Evolutionary conservation across 2,888 invertebrate species (phyloP).

Genomic region (Hypena proboscidalis): DNA sequence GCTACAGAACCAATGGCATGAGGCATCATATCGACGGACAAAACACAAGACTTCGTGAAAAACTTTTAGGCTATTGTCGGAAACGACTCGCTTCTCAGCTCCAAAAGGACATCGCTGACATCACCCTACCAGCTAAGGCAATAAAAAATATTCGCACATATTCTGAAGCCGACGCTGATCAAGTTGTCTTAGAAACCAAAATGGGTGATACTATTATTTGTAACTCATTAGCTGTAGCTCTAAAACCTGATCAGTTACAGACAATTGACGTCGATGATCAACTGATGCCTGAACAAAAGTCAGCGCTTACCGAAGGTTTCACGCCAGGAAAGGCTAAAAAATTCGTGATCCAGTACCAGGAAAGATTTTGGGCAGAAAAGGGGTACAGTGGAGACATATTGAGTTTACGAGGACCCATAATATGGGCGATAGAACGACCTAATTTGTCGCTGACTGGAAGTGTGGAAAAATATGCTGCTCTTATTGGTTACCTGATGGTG

Average conservation of each 20-base stretch:
- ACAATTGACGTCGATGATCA: constrained; percentile 64
- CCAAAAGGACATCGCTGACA: constrained; percentile 65
- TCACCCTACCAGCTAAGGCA: constrained; percentile 58
- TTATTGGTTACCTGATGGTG: constrained; percentile 67
- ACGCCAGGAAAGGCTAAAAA: constrained; percentile 61
- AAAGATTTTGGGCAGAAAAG: constrained; percentile 66
- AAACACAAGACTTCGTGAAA: constrained; percentile 70
- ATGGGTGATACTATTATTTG: constrained; percentile 71
- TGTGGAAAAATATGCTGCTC: constrained; percentile 51
- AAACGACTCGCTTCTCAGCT: constrained; percentile 63
- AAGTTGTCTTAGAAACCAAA: constrained; percentile 70
- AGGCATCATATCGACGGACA: constrained; percentile 69
- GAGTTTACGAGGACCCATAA: constrained; percentile 73
- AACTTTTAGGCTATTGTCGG: constrained; percentile 68
- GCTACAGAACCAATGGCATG: constrained; percentile 64
- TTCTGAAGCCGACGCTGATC: constrained; percentile 48
- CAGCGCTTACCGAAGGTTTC: constrained; percentile 51
- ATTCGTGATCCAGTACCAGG: constrained; percentile 68
- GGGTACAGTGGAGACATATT: constrained; percentile 79
- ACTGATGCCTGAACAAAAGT: constrained; percentile 55
- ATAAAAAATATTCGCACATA: constrained; percentile 69
- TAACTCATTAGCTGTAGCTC: constrained; percentile 72
- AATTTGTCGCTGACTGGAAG: constrained; percentile 61
- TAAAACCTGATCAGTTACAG: constrained; percentile 70
- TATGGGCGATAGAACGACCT: constrained; percentile 79